Base-by-base conservation (phyloP, 2,888 invertebrate genomes). In the Torymus aiolomorphi region DNA sequence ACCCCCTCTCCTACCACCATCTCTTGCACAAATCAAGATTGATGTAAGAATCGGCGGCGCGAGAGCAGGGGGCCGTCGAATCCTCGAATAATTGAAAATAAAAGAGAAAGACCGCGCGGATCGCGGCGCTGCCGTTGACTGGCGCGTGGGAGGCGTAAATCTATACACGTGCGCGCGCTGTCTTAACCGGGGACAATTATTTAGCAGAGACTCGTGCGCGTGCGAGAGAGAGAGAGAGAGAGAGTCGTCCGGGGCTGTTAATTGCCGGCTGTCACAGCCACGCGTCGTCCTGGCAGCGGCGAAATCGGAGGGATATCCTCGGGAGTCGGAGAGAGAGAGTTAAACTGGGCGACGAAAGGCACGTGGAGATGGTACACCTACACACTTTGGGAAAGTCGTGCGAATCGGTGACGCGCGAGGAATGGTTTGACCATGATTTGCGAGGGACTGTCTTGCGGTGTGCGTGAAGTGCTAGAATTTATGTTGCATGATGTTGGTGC, bases 221-320 rank as follows among this genome's bases (percentile, higher is more conserved):
- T 82, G 67, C 78, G 79, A 82, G 74, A 79, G 81, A 86, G 87
- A 85, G 20, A 20, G 86, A 24, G 42, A 49, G 20, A 20, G 71
- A 63, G 65, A 42, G 51, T 18, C 13, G 52, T 88, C 88, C 87
- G 82, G 85, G 85, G 86, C 89, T 87, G 89, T 90, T 90, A 90
- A 90, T 90, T 90, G 89, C 88, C 82, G 87, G 85, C 90, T 90
- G 90, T 89, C 90, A 90, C 86, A 84, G 88, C 79, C 90, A 90
- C 85, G 87, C 88, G 84, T 54, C 2, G 49, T 18, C 5, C 42
- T 42, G 42, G 42, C 0, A 42, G 42, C 42, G 42, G 49, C 10
- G 65, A 63, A 54, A n/a, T 70, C 63, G 63, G 18, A 14, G 59
- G 73, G 67, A 67, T 73, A 74, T 73, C 78, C n/a, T 24, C 20